Evolutionary conservation across 2,888 invertebrate genomes (phyloP), one percentile per base, ranked within the genome.

Genomic region (Cistogaster globosa): DNA sequence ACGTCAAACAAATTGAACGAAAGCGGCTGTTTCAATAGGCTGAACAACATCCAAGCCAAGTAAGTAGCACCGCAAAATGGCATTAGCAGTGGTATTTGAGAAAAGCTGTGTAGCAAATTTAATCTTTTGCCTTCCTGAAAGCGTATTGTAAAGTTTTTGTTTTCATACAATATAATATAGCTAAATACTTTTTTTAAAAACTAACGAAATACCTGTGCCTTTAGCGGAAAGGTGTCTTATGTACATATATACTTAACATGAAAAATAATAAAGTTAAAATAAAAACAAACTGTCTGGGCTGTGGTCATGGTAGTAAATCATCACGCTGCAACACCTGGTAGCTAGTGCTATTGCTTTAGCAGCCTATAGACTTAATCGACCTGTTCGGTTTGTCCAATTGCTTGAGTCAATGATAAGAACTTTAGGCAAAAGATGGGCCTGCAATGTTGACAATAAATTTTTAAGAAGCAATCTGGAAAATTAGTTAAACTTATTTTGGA

Each of bases 261-360:
- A 94, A 94, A 12, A 92, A 93, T 74, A 95, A 95, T 89, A 94
- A 97, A 65, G 94, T 97, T n/a, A 95, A 96, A 86, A 93, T 97
- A 0, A 92, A 93, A 58, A 96, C 97, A 0, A 94, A 95, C 7
- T 94, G 97, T 55, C 88, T 97, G 4, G 98, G 98, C 2, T 98
- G 98, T 14, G 96, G 93, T 0, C 98, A 96, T 90, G 98, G 98
- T 0, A 94, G 94, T 0, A 98, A 98, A 74, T 94, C 97, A 69
- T 94, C 94, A 0, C 94, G 97, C 8, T 91, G 94, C 8, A 91
- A 93, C n/a, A n/a, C 16, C 92, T 94, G 11, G 90, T 95, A 0
- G 94, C 96, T 0, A 93, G 94, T 36, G 95, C 96, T 0, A 95
- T 96, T 81, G 95, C 96, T 0, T 89, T 98, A 14, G 97, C 95